Evolutionary conservation across 2,113 vertebrate genomes (phyloP), one percentile per base, ranked within the genome.

Genomic region (Xerus inauris): DNA sequence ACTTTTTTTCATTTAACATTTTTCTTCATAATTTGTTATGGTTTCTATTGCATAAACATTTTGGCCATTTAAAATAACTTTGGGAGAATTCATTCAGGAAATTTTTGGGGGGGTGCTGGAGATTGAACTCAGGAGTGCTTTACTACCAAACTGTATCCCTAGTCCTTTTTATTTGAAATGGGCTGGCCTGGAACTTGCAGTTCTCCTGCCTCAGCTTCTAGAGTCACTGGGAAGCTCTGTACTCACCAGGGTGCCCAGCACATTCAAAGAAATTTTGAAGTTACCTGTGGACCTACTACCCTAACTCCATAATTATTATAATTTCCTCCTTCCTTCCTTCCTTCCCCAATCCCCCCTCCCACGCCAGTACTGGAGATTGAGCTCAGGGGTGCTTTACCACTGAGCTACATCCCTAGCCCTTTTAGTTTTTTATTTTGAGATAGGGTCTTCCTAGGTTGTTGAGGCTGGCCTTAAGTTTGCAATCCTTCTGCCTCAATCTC

Each of bases 41-140:
- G 28, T 59, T 95, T 86, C 51, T 91, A 69, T 75, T 77, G 83
- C 3, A 62, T 59, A 81, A 26, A 30, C 38, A 35, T 93, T 85
- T 76, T 82, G 79, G 82, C 8, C 24, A 91, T 75, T 92, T 84
- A 72, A 32, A 86, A 93, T 69, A 64, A 5, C 40, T 89, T 80
- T 76, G 40, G 38, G 38, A 35, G 90, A 96, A 76, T 72, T 81
- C 4, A 82, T 38, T 91, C 20, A 80, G 26, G 24, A 28, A 62
- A 62, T 62, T 54, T n/a, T 54, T 62, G 22, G 22, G 24, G 22
- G 26, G 59, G 20, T 28, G 59, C 9, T 28, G 9, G 26, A 57
- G 24, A 28, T 62, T 62, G 59, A 62, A 28, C 59, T 24, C 22
- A 62, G 59, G 59, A 62, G 22, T 62, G 59, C 26, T 62, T 59